phyloP scores from a whole-genome alignment of 1,140 invertebrate genomes.

The Drosophila ercepeae region DNA sequence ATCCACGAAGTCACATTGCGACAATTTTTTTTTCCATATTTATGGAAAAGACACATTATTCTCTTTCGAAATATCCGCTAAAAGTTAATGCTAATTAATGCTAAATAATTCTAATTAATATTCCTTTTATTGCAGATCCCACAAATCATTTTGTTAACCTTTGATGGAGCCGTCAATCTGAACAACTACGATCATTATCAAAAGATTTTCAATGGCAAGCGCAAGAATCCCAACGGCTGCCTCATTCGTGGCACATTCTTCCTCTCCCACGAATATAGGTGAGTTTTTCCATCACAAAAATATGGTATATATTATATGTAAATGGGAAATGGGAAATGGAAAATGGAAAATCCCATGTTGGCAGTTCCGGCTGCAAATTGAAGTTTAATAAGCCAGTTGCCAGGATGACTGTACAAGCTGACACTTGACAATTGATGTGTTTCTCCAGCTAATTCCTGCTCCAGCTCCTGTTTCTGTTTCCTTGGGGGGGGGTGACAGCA shows the following conservation, averaged over 20 bases:
- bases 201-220: slow-evolving; percentile 91
- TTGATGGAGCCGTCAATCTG: slow-evolving; percentile 96
- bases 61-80: too few species aligned
- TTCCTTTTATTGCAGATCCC: slow-evolving; percentile 88
- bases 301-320: background rate
- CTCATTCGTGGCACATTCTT: slow-evolving; percentile 96
- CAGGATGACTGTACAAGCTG: slow-evolving; percentile 15
- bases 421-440: slow-evolving; percentile 54
- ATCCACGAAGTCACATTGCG: background rate
- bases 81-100: too few species aligned
- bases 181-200: slow-evolving; percentile 96
- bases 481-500: slow-evolving; percentile 8
- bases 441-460: slow-evolving; percentile 20
- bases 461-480: background rate
- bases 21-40: slow-evolving; percentile 9
- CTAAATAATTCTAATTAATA: slow-evolving; percentile 1
- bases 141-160: slow-evolving; percentile 96
- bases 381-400: slow-evolving; percentile 55
- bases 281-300: slow-evolving; percentile 39
- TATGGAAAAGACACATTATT: too few species aligned
- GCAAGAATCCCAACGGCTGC: slow-evolving; percentile 95
- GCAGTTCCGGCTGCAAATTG: slow-evolving; percentile 11
- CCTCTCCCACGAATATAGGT: slow-evolving; percentile 95
- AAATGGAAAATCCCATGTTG: background rate
- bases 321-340: too few species aligned